Percentiles rank a stretch among this genome's conserved stretches.
These are phyloP conservation scores for Timema podura DNA, from an alignment of 2,888 invertebrate genomes.

Conservation along the genomic window DNA sequence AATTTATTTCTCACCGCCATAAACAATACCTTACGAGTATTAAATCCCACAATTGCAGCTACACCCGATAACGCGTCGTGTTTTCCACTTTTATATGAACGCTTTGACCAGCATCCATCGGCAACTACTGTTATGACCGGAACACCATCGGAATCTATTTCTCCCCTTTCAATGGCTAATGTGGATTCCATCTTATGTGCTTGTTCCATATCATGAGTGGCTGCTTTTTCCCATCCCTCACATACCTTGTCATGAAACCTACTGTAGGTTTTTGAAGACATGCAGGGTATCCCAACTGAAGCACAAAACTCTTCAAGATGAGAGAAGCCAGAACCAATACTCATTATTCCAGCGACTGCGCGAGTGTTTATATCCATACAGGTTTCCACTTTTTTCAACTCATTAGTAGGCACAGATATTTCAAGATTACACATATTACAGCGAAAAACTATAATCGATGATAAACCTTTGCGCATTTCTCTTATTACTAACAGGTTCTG, in stretches of 20 bases:
- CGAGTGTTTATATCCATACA: no score
- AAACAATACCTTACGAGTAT: not conserved
- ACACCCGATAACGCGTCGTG: not conserved
- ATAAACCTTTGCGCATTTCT: conserved; percentile 4
- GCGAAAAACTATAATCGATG: not conserved
- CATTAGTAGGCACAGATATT: not conserved
- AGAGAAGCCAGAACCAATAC: not conserved
- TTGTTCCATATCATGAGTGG: not conserved
- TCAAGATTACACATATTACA: conserved; percentile 1
- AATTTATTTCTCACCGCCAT: not conserved
- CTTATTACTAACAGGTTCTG: not conserved
- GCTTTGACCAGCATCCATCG: not conserved
- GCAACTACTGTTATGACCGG: not conserved
- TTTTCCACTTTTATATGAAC: not conserved
- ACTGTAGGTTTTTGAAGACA: not conserved
- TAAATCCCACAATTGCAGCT: not conserved
- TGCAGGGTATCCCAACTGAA: not conserved
- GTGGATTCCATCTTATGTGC: not conserved
- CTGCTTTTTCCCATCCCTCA: conserved; percentile 6
- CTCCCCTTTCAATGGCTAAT: not conserved
- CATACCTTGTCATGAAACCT: conserved; percentile 2
- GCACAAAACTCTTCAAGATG: conserved; percentile 1
- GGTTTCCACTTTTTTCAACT: not conserved
- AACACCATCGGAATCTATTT: not conserved
- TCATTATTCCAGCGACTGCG: not conserved